Percentiles rank a stretch among this genome's conserved stretches.
Conservation (phyloP, 2,888 invertebrate genomes). For the Ophion obscuratus region DNA sequence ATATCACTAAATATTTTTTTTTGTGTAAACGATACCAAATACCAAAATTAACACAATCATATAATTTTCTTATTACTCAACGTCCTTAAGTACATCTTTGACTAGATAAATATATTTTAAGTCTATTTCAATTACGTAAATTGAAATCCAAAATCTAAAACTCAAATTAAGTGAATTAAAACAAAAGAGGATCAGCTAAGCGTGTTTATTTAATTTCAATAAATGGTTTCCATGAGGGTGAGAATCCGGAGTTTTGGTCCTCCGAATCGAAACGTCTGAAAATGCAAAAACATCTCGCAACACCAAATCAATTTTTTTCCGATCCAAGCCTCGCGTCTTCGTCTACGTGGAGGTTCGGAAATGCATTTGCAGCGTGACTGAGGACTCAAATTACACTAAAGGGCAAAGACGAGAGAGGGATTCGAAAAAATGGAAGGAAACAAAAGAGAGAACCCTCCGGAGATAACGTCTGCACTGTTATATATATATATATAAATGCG, state of each 20-base stretch:
- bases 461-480: constrained; percentile 32
- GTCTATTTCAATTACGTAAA: too few species aligned
- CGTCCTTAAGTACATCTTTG: too few species aligned
- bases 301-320: not conserved
- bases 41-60: too few species aligned
- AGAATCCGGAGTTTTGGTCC: not conserved
- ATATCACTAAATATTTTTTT: too few species aligned
- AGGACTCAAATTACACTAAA: constrained; percentile 2
- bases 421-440: constrained; percentile 16
- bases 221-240: not conserved
- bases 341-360: not conserved
- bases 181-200: not conserved
- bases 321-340: not conserved
- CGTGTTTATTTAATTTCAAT: not conserved
- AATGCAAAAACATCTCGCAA: not conserved
- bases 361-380: constrained; percentile 17
- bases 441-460: constrained; percentile 14
- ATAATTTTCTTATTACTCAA: too few species aligned
- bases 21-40: too few species aligned
- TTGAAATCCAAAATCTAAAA: too few species aligned
- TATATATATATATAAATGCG: not conserved
- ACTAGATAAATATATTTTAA: too few species aligned
- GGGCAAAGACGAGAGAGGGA: not conserved
- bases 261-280: not conserved
- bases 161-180: too few species aligned